These are phyloP conservation scores for Leptopilina drosophilae DNA, from an alignment of 2,888 invertebrate species.

Conservation along the genomic window DNA sequence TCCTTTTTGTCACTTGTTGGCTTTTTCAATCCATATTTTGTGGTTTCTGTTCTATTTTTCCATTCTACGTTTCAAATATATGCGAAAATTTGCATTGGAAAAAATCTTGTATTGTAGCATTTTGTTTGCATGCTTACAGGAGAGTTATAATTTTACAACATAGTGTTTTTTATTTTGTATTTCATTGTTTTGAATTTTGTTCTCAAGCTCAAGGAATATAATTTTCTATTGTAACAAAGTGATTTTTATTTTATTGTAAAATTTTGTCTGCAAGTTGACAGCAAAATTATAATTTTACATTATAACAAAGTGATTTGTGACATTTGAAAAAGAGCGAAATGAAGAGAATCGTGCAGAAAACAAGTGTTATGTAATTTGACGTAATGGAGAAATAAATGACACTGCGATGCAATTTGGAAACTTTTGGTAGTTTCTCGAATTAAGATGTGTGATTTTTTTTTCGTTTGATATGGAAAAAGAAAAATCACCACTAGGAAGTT, in stretches of 20 bases:
- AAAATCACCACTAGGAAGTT: not conserved
- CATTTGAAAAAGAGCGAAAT: not conserved
- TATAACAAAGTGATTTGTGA: not conserved
- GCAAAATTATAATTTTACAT: not conserved
- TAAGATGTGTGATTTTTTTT: not conserved
- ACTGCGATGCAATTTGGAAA: constrained; percentile 1
- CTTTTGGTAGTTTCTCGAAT: not conserved
- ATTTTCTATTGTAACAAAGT: not conserved
- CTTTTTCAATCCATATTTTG: too few species aligned
- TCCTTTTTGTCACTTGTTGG: too few species aligned
- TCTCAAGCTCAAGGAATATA: not conserved
- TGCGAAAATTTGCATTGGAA: not conserved
- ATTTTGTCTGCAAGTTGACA: not conserved
- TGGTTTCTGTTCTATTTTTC: not conserved
- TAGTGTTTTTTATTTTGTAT: not conserved
- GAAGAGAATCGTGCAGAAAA: not conserved
- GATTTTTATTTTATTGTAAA: too few species aligned
- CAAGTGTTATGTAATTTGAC: not conserved
- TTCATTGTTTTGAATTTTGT: too few species aligned
- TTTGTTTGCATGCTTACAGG: too few species aligned
- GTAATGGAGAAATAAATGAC: not conserved
- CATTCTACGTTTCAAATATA: not conserved
- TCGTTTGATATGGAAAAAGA: not conserved
- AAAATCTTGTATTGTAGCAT: not conserved
- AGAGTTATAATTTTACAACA: not conserved